Base-by-base conservation (phyloP, 2,797 vertebrate species). In the Enteromius trimaculatus region DNA sequence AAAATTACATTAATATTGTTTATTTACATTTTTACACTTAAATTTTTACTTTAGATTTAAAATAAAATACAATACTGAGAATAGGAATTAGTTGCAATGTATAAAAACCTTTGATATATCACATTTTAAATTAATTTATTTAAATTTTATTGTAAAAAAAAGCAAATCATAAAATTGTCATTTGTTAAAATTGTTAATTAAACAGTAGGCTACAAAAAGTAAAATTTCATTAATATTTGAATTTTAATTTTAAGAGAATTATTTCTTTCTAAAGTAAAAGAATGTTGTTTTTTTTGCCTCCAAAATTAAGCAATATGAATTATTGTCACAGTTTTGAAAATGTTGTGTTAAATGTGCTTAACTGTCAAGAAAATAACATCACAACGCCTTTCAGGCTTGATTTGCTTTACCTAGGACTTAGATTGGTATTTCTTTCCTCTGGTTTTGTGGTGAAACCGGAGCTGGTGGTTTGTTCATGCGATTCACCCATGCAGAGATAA, bases 401-500 rank as follows among this genome's bases (percentile, higher is more conserved):
- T 77, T 34, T 19, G 11, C 72, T 75, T 23, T 0, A 29, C 16
- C 6, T 13, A 6, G 26, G 23, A 42, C 16, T n/a, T 60, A 42
- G 23, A 44, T 26, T 26, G 34, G 2, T 29, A 1, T n/a, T 26
- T 19, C n/a, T 77, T 17, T 77, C 53, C 39, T n/a, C 53, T 75
- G 72, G 72, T 77, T 77, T 77, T 47, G 66, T 13, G 53, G 66
- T 51, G 53, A 80, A 80, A 71, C 42, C 13, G 42, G 72, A 82
- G 62, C 37, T 19, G 42, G 60, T 21, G 21, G 31, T 66, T 37
- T 34, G 44, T 79, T 65, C 21, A 5, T 23, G 58, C 17, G 70
- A 81, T 34, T 39, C 55, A 51, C 42, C 58, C 42, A 80, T 53
- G 55, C 44, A 55, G 53, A 77, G 82, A 87, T 64, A 87, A 85